phyloP scores from a whole-genome alignment of 2,113 vertebrate genomes.

The Microtus montanus region DNA sequence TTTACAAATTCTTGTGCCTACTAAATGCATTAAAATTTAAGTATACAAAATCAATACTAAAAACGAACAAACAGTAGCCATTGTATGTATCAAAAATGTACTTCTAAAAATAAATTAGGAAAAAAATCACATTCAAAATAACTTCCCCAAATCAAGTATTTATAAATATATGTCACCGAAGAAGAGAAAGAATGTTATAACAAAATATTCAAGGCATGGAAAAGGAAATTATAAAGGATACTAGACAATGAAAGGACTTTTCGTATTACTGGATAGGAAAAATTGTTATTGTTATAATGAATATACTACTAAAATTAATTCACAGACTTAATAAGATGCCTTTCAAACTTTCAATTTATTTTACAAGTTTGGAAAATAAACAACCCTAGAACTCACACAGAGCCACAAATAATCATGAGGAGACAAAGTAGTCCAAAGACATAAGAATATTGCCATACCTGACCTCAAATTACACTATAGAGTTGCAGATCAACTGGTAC shows the following conservation, averaged over 20 bases:
- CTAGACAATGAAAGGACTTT: not conserved
- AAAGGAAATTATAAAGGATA: not conserved
- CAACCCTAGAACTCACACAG: not conserved
- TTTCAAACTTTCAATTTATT: not conserved
- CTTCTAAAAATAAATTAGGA: not conserved
- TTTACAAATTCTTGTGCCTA: not conserved
- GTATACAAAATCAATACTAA: not conserved
- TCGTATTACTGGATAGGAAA: not conserved
- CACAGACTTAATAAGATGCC: not conserved
- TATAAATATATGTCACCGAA: not conserved
- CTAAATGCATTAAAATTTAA: not conserved
- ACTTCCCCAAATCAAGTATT: not conserved
- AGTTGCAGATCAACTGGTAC: no score
- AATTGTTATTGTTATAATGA: not conserved
- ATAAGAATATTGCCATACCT: not conserved
- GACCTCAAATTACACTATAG: not conserved
- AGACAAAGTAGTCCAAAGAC: not conserved
- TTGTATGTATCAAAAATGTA: not conserved
- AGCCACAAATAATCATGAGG: not conserved
- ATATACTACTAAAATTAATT: not conserved
- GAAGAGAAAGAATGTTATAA: not conserved
- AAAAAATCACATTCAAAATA: not conserved
- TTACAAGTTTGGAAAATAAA: not conserved
- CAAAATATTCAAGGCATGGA: not conserved
- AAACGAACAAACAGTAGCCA: not conserved